These are phyloP conservation scores for Lasioglossum zephyrum DNA, from an alignment of 2,888 invertebrate genomes.

Conservation along the genomic window DNA sequence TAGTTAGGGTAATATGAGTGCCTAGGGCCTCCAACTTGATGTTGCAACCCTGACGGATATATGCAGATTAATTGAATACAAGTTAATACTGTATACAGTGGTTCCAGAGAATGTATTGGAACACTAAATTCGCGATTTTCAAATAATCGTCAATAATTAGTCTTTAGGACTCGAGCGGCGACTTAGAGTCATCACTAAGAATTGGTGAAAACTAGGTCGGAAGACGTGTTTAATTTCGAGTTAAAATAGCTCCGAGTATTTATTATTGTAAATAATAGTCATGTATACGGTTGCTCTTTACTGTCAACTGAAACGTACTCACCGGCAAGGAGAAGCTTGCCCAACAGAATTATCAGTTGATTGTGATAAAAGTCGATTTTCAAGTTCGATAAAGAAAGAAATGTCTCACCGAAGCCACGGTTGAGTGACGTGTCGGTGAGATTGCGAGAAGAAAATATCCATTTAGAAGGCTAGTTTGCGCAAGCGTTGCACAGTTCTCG, in stretches of 20 bases:
- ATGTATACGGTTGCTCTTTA: no score
- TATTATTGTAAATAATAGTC: no score
- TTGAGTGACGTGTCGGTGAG: neutral
- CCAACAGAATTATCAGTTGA: no score
- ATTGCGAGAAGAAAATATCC: conserved; percentile 1
- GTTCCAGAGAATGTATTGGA: neutral
- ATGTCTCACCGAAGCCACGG: neutral
- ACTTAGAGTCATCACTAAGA: no score
- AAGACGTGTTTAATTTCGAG: no score
- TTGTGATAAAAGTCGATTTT: neutral
- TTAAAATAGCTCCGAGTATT: no score
- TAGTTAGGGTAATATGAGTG: neutral
- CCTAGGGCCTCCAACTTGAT: neutral
- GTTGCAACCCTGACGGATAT: neutral
- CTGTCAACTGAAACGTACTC: no score
- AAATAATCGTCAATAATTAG: no score
- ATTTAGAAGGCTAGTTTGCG: neutral
- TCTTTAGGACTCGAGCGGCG: no score
- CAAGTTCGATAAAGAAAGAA: neutral
- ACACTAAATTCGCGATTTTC: neutral
- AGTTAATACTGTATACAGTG: neutral
- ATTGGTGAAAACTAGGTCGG: no score
- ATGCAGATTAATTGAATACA: neutral
- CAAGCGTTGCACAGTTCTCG: conserved; percentile 5
- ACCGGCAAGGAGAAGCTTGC: no score